phyloP scores from a whole-genome alignment of 2,888 invertebrate genomes.

The Heteropelma amictum region DNA sequence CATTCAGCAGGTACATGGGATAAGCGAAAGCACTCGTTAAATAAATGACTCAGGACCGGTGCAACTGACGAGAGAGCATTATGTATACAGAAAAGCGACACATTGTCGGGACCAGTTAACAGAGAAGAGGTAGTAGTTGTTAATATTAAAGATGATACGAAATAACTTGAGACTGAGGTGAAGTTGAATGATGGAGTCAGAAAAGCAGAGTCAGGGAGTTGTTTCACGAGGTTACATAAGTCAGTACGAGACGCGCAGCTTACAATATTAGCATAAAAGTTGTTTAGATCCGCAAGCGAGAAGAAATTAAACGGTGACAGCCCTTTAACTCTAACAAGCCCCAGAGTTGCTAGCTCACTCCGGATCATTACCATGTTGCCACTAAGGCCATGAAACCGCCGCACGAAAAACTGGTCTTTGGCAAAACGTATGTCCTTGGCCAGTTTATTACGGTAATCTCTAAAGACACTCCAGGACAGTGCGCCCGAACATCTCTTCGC shows the following conservation, averaged over 20 bases:
- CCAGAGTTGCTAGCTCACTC: no score
- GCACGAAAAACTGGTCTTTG: no score
- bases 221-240: neutral
- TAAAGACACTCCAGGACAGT: neutral
- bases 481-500: slow-evolving; percentile 3
- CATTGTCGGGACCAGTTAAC: neutral
- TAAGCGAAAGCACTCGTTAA: neutral
- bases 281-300: no score
- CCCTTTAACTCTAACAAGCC: no score
- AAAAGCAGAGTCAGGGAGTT: neutral
- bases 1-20: neutral
- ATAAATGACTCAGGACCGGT: neutral
- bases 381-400: no score
- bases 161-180: neutral
- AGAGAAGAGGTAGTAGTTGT: neutral
- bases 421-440: neutral
- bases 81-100: neutral
- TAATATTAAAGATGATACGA: neutral
- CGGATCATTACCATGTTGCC: no score
- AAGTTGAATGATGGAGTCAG: neutral
- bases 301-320: no score
- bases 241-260: no score
- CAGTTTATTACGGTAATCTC: neutral
- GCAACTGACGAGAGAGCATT: neutral
- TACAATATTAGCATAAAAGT: no score